These are phyloP conservation scores for Heptranchias perlo DNA, from an alignment of 2,113 vertebrate genomes.

Conservation along the genomic window DNA sequence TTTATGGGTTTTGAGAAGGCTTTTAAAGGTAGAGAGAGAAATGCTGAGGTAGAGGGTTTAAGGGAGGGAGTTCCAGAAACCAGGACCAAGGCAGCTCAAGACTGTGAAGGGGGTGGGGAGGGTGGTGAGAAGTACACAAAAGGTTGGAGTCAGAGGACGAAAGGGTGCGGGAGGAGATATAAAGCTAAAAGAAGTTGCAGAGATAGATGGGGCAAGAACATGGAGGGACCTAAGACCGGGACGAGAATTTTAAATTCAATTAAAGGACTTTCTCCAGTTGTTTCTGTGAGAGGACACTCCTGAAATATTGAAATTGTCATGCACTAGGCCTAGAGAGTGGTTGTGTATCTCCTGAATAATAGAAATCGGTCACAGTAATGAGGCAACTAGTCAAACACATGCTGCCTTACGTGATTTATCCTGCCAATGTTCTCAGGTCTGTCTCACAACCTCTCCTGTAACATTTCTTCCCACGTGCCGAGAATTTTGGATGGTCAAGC, in stretches of 20 bases:
- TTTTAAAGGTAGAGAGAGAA: background rate
- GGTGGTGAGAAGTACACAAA: background rate
- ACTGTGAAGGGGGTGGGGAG: background rate
- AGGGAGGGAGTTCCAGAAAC: background rate
- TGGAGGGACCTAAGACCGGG: background rate
- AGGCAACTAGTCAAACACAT: slow-evolving; percentile 5
- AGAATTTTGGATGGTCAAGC: background rate
- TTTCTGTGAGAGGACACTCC: background rate
- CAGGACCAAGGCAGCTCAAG: background rate
- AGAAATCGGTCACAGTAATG: background rate
- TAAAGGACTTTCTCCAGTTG: background rate
- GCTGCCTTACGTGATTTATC: background rate
- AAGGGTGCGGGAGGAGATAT: no score
- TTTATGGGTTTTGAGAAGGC: background rate
- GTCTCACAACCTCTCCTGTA: background rate
- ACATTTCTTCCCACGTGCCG: background rate
- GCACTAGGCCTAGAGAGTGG: background rate
- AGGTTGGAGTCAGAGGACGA: background rate
- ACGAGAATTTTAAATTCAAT: background rate
- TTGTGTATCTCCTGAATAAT: slow-evolving; percentile 16
- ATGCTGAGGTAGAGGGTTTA: background rate
- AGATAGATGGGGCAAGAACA: background rate
- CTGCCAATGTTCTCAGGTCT: background rate
- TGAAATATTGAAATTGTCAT: background rate
- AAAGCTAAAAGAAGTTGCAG: background rate